Evolutionary conservation across 2,113 vertebrate genomes (phyloP).

Genomic region (Uria aalge): DNA sequence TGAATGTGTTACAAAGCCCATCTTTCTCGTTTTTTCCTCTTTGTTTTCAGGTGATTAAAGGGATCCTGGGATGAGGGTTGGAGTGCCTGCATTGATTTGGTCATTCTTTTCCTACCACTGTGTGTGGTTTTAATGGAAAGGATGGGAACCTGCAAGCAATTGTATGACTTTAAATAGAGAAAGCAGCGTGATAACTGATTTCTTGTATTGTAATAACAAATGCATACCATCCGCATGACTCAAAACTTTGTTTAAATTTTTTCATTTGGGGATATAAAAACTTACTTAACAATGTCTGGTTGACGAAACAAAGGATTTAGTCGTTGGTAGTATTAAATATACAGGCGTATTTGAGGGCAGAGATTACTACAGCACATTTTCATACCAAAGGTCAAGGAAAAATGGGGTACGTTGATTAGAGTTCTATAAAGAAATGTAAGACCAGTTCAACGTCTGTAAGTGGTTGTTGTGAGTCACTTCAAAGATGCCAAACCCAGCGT

Average conservation of each 20-base stretch:
- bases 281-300: background rate
- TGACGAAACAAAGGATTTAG: constrained; percentile 23
- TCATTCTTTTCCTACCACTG: background rate
- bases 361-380: background rate
- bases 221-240: constrained; percentile 2
- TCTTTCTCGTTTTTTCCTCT: background rate
- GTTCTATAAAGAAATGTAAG: background rate
- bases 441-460: background rate
- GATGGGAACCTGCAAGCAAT: background rate
- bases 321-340: background rate
- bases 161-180: background rate
- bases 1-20: background rate
- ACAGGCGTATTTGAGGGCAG: background rate
- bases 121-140: background rate
- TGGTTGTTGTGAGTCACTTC: background rate
- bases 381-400: background rate
- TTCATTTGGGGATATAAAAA: background rate
- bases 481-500: background rate
- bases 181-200: background rate
- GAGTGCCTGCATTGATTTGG: background rate
- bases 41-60: background rate
- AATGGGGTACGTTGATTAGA: background rate
- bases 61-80: background rate
- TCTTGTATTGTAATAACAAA: constrained; percentile 1
- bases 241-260: constrained; percentile 31